phyloP scores from a whole-genome alignment of 1,140 invertebrate genomes.

The Nasonia vitripennis region DNA sequence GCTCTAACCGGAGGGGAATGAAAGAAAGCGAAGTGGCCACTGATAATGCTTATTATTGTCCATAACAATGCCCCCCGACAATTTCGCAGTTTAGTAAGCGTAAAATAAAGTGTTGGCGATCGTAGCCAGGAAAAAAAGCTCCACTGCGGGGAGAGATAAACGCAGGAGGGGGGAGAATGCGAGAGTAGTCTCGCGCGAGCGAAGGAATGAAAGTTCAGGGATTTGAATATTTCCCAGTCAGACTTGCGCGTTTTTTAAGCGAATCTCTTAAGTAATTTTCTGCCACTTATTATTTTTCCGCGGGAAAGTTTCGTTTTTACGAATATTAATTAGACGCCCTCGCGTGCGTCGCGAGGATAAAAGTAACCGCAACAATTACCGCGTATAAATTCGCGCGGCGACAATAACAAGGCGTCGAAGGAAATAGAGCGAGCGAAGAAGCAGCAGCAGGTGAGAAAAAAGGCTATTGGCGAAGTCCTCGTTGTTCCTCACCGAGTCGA shows the following conservation, averaged over 20 bases:
- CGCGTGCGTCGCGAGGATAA: neutral
- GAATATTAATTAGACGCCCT: neutral
- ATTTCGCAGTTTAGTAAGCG: neutral
- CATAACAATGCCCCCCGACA: neutral
- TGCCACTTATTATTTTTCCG: too few species aligned
- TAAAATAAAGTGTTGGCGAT: neutral
- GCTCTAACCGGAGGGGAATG: neutral
- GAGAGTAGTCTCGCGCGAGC: neutral
- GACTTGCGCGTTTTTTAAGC: too few species aligned
- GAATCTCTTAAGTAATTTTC: too few species aligned
- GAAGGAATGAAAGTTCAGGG: neutral
- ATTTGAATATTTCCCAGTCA: neutral
- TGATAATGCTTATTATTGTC: slow-evolving; percentile 21
- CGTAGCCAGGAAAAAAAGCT: neutral
- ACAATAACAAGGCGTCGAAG: too few species aligned
- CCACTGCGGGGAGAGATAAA: neutral
- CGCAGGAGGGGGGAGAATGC: neutral
- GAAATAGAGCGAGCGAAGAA: neutral
- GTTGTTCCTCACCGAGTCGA: neutral
- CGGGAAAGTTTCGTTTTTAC: neutral
- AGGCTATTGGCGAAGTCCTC: neutral
- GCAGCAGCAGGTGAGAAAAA: neutral
- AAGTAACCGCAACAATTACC: neutral
- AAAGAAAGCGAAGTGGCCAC: neutral
- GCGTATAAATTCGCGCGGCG: neutral